A percentile compares a stretch with the other conserved stretches of the same genome.
Conservation (phyloP, 2,113 vertebrate genomes). For the Anas platyrhynchos region DNA sequence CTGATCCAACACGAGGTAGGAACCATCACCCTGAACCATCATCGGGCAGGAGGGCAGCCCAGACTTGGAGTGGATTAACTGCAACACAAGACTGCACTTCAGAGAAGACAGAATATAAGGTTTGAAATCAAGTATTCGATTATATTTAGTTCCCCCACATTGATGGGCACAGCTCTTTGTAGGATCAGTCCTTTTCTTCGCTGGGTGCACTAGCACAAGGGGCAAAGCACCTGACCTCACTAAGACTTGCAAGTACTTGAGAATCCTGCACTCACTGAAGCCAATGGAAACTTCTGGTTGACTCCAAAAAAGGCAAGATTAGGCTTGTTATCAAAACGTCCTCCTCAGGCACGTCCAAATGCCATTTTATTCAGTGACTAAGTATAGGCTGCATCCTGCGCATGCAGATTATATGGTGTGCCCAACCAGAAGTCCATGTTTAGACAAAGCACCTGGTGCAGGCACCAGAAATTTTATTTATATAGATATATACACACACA, state of each 20-base stretch:
- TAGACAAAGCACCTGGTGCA: not conserved
- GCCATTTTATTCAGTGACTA: not conserved
- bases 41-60: not conserved
- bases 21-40: not conserved
- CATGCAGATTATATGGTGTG: not conserved
- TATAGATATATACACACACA: not conserved
- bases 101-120: not conserved
- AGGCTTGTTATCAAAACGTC: not conserved
- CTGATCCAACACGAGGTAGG: not conserved
- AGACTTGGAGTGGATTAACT: not conserved
- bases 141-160: slow-evolving; percentile 1
- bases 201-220: not conserved
- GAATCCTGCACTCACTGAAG: slow-evolving; percentile 15
- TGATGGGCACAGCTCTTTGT: not conserved
- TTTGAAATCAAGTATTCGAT: not conserved
- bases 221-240: slow-evolving; percentile 23
- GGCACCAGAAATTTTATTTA: not conserved
- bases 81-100: not conserved
- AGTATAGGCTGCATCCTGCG: not conserved
- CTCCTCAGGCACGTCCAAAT: slow-evolving; percentile 1
- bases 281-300: slow-evolving; percentile 8
- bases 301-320: not conserved
- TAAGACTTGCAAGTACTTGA: not conserved
- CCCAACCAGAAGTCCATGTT: not conserved
- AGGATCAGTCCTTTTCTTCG: slow-evolving; percentile 5